These are phyloP conservation scores for Lordiphosa clarofinis DNA, from an alignment of 1,140 invertebrate species.

Conservation along the genomic window DNA sequence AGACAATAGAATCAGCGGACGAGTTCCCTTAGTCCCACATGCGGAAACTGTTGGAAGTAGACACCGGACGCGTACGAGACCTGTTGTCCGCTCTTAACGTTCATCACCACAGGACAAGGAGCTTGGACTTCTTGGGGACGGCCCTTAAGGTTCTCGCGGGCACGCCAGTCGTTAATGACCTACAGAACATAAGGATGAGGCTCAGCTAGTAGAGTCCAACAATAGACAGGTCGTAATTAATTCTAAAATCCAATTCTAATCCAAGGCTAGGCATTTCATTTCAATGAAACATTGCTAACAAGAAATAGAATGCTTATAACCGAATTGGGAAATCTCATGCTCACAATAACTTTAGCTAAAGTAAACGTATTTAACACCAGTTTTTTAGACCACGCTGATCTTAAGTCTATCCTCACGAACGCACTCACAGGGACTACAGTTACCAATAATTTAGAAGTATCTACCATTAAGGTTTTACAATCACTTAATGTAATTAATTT, in stretches of 20 bases:
- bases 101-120: slow-evolving; percentile 8
- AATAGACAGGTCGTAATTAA: slow-evolving; percentile 15
- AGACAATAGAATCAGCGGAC: background rate
- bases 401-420: too few relatives aligned
- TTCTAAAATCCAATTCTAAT: too few relatives aligned
- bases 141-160: slow-evolving; percentile 10
- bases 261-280: too few relatives aligned
- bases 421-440: too few relatives aligned
- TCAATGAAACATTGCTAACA: background rate
- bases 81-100: slow-evolving; percentile 6
- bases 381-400: slow-evolving; percentile 14
- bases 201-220: slow-evolving; percentile 8
- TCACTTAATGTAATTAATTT: too few relatives aligned
- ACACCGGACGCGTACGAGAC: slow-evolving; percentile 3
- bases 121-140: slow-evolving; percentile 13
- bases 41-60: slow-evolving; percentile 1
- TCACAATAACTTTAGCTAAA: slow-evolving; percentile 14
- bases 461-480: too few relatives aligned
- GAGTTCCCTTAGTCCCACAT: slow-evolving; percentile 1
- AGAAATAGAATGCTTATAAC: slow-evolving; percentile 5
- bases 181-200: slow-evolving; percentile 3
- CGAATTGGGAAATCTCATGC: slow-evolving; percentile 14
- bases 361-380: slow-evolving; percentile 5
- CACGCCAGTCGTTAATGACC: background rate
- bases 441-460: too few relatives aligned